phyloP scores from a whole-genome alignment of 2,797 vertebrate genomes.

The Notolepis coatsorum region DNA sequence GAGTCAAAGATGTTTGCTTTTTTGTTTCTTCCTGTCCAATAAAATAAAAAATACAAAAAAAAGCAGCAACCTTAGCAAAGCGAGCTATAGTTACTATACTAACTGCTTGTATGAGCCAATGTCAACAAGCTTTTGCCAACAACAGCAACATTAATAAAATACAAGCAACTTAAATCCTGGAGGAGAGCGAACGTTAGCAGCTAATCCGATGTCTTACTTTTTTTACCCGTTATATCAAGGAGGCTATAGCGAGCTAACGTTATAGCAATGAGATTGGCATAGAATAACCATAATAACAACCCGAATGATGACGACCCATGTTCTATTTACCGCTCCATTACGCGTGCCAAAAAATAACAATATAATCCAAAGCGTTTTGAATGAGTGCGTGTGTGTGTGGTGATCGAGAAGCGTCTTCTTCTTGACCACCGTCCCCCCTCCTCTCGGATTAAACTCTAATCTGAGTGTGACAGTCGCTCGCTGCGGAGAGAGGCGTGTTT shows the following conservation, averaged over 20 bases:
- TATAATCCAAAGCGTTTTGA: not conserved
- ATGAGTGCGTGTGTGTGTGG: conserved; percentile 3
- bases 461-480: conserved; percentile 64
- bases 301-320: conserved; percentile 45
- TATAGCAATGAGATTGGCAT: conserved; percentile 23
- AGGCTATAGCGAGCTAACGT: conserved; percentile 57
- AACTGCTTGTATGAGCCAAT: conserved; percentile 5
- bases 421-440: conserved; percentile 47
- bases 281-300: conserved; percentile 8
- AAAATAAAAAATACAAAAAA: not conserved
- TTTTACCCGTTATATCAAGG: conserved; percentile 63
- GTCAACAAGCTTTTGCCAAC: conserved; percentile 30
- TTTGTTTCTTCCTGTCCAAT: not conserved
- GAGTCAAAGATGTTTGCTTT: not conserved
- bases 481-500: conserved; percentile 65
- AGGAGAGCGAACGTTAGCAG: conserved; percentile 38
- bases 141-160: conserved; percentile 19
- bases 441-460: conserved; percentile 80
- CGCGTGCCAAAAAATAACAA: not conserved
- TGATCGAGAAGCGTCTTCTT: conserved; percentile 47
- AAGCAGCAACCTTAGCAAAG: conserved; percentile 15
- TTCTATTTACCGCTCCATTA: conserved; percentile 26
- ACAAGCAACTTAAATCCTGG: not conserved
- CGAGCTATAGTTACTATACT: conserved; percentile 14
- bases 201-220: conserved; percentile 78